Conservation (phyloP, 2,113 vertebrate genomes). For the Tachycineta bicolor region DNA sequence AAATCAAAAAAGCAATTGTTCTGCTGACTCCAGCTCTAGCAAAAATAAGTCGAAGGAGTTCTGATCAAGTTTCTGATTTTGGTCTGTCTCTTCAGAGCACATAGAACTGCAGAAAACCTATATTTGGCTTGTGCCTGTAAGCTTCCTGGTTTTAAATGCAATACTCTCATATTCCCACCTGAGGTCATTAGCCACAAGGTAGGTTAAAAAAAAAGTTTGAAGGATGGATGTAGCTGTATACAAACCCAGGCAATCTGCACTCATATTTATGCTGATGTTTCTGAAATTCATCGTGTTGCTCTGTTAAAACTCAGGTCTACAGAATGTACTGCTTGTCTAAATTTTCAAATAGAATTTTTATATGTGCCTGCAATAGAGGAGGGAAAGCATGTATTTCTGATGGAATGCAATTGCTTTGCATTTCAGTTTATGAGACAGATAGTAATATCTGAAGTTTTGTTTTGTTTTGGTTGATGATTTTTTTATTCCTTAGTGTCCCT, state of each 20-base stretch:
- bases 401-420: background rate
- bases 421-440: background rate
- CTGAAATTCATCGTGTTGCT: conserved; percentile 68
- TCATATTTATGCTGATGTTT: conserved; percentile 74
- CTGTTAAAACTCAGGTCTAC: conserved; percentile 53
- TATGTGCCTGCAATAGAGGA: background rate
- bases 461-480: background rate
- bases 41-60: conserved; percentile 1
- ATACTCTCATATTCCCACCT: conserved; percentile 72
- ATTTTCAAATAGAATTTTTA: conserved; percentile 33
- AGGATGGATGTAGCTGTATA: conserved; percentile 60
- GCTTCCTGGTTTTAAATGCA: conserved; percentile 34
- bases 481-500: background rate
- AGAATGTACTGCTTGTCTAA: conserved; percentile 53
- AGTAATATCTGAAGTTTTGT: background rate
- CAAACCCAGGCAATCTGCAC: conserved; percentile 52
- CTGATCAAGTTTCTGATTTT: conserved; percentile 26
- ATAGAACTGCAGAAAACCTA: conserved; percentile 8
- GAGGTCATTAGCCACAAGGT: conserved; percentile 76
- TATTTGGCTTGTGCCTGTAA: conserved; percentile 43
- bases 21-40: background rate
- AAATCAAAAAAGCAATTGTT: conserved; percentile 17
- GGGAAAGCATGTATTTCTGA: background rate
- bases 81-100: background rate
- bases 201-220: conserved; percentile 74